A percentile compares a stretch with the other conserved stretches of the same genome.
These are phyloP conservation scores for Meliscaeva auricollis DNA, from an alignment of 2,888 invertebrate genomes.

Conservation along the genomic window DNA sequence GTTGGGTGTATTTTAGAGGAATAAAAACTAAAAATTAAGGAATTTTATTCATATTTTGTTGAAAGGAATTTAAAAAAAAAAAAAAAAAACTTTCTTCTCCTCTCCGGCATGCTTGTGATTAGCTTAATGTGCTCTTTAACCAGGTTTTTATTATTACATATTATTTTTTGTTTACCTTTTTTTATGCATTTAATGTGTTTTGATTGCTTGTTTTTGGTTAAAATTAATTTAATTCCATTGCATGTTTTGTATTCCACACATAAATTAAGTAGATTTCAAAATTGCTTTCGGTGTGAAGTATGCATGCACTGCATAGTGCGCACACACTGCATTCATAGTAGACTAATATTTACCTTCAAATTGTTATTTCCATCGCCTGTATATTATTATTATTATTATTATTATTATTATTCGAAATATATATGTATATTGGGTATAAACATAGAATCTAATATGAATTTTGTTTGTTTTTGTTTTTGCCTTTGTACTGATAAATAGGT, in stretches of 20 bases:
- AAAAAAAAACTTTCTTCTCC: neutral
- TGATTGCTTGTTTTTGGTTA: conserved; percentile 4
- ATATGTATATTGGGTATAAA: conserved; percentile 15
- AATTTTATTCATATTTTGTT: neutral
- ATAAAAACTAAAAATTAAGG: no score
- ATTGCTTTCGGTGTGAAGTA: neutral
- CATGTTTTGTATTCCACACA: neutral
- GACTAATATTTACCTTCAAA: neutral
- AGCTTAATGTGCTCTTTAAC: neutral
- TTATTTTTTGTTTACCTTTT: neutral
- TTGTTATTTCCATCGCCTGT: conserved; percentile 2
- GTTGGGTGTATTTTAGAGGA: no score
- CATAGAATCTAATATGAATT: conserved; percentile 49
- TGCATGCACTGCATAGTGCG: neutral
- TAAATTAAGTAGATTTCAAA: neutral
- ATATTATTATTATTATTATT: conserved; percentile 13
- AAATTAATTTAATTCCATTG: conserved; percentile 5
- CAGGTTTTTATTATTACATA: conserved; percentile 11
- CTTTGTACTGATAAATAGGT: conserved; percentile 87
- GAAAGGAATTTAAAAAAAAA: neutral
- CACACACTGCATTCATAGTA: neutral
- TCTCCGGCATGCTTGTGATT: neutral
- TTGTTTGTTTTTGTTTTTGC: conserved; percentile 22
- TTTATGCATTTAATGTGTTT: neutral
- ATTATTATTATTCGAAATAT: no score